Conservation (phyloP, 2,888 invertebrate genomes). For the Diadromus collaris region DNA sequence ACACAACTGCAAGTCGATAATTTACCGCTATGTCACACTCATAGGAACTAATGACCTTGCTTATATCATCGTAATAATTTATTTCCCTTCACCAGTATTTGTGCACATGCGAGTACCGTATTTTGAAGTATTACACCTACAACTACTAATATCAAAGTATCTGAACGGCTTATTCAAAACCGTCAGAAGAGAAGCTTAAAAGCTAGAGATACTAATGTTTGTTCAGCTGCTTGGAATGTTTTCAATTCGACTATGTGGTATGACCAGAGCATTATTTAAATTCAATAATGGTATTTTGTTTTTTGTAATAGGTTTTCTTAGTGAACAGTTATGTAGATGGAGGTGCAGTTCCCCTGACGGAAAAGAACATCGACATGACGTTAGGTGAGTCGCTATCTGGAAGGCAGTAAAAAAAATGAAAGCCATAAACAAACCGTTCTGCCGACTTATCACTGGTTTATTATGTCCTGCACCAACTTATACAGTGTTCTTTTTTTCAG, state of each 20-base stretch:
- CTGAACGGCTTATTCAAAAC: background rate
- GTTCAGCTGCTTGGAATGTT: background rate
- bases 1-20: background rate
- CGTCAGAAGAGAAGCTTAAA: background rate
- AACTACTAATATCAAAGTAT: background rate
- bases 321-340: conserved; percentile 87
- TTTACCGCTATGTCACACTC: background rate
- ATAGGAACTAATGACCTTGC: background rate
- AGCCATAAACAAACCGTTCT: background rate
- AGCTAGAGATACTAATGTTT: background rate
- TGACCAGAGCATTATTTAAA: background rate
- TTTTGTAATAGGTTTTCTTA: conserved; percentile 63
- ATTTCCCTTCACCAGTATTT: background rate
- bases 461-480: background rate
- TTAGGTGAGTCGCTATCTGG: conserved; percentile 84
- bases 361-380: conserved; percentile 91
- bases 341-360: conserved; percentile 90
- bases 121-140: background rate
- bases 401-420: background rate
- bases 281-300: background rate
- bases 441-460: background rate
- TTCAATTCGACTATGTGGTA: too few relatives aligned
- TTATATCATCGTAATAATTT: conserved; percentile 8
- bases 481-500: conserved; percentile 82
- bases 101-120: background rate